Evolutionary conservation across 2,113 vertebrate species (phyloP), one percentile per base, ranked within the genome.

Genomic region (Redunca redunca): DNA sequence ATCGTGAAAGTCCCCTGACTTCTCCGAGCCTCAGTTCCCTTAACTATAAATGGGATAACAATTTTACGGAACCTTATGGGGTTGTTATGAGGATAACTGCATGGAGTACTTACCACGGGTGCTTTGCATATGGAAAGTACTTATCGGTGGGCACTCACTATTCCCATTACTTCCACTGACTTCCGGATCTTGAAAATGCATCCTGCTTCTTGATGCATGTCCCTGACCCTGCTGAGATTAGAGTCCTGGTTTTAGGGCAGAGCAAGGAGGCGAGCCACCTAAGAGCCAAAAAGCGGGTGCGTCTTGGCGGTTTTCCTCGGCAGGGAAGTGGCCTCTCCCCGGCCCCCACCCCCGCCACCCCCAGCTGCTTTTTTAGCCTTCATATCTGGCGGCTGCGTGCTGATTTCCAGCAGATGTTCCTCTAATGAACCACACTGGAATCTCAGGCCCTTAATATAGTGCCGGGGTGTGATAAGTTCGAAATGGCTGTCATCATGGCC

Each of bases 381-480:
- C 88, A 0, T 97, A 97, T 80, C 97, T 98, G 96, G 90, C 95
- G 33, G 80, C 98, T 97, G 95, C 50, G 0, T 2, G 53, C 95
- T 98, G 98, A 98, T 99, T 98, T 96, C 98, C 98, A 98, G 95
- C 99, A 99, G 99, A 99, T 99, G 98, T 98, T 98, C 94, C 96
- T 97, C 98, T 99, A 98, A 98, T 97, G 98, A 98, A 95, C 80
- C 98, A 98, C 97, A 74, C 97, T 88, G 98, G 98, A 99, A 99
- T 99, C 99, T 99, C 98, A 26, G 98, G 97, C 97, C 98, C 99
- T 99, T 99, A 99, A 99, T 99, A 99, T 99, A 99, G 99, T 98
- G 98, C 98, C 3, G 77, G 98, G 98, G 94, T 9, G 93, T 36
- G 99, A 99, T 98, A 99, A 99, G 98, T 99, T 97, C 5, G 28